Percentiles rank a stretch among this genome's conserved stretches.
Conservation (phyloP, 2,797 vertebrate species). For the Periophthalmus magnuspinnatus region DNA sequence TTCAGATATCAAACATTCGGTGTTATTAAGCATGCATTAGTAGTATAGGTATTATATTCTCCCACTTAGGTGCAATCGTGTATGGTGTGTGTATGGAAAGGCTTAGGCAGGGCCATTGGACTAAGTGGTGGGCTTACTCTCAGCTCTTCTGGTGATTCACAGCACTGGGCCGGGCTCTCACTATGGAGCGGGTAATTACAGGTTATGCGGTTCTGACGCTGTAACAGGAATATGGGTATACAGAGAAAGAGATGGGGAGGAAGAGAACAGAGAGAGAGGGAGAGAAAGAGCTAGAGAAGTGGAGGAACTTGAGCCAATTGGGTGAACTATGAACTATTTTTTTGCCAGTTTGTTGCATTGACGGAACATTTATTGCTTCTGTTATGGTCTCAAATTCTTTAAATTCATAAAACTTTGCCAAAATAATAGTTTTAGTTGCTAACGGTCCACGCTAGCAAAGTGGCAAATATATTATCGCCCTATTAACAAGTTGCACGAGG, state of each 20-base stretch:
- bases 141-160: conserved; percentile 67
- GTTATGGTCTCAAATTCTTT: too few relatives aligned
- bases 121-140: conserved; percentile 64
- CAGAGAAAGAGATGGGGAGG: not conserved
- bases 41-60: conserved; percentile 6
- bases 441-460: too few relatives aligned
- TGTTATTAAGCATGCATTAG: conserved; percentile 9
- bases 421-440: too few relatives aligned
- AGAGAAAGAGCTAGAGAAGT: not conserved
- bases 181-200: conserved; percentile 69
- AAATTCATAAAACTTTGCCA: too few relatives aligned
- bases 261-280: too few relatives aligned
- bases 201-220: conserved; percentile 40
- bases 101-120: conserved; percentile 51
- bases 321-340: too few relatives aligned
- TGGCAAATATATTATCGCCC: too few relatives aligned
- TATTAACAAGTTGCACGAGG: too few relatives aligned
- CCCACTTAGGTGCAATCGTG: conserved; percentile 26
- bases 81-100: conserved; percentile 30
- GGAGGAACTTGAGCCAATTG: too few relatives aligned
- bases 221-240: conserved; percentile 15
- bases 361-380: too few relatives aligned
- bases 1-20: not conserved
- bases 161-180: conserved; percentile 51
- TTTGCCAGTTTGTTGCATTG: too few relatives aligned